These are phyloP conservation scores for Ennomos fuscantarius DNA, from an alignment of 2,888 invertebrate species.

Conservation along the genomic window DNA sequence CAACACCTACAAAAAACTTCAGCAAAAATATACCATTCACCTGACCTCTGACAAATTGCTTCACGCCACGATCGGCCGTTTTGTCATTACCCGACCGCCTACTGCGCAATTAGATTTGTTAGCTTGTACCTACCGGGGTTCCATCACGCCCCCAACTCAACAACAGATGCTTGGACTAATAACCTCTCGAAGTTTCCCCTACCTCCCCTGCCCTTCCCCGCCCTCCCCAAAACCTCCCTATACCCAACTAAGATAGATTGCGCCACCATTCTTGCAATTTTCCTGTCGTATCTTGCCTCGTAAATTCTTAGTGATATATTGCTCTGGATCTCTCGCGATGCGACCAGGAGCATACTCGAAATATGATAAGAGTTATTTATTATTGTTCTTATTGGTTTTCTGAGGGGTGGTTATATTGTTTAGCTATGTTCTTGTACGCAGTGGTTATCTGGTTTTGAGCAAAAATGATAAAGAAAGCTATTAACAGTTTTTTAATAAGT, in stretches of 20 bases:
- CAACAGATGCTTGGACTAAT: slow-evolving; percentile 87
- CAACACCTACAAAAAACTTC: too few species aligned
- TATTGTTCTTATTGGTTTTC: slow-evolving; percentile 85
- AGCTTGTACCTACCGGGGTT: slow-evolving; percentile 83
- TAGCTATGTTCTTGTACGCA: slow-evolving; percentile 58
- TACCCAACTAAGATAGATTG: slow-evolving; percentile 94
- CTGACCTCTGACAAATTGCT: slow-evolving; percentile 75
- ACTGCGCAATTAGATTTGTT: slow-evolving; percentile 85
- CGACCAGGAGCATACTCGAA: slow-evolving; percentile 85
- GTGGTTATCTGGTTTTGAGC: slow-evolving; percentile 36
- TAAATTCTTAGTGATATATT: slow-evolving; percentile 95
- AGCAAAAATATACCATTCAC: slow-evolving; percentile 53
- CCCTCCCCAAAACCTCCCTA: slow-evolving; percentile 77
- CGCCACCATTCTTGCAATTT: slow-evolving; percentile 97
- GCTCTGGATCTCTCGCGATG: slow-evolving; percentile 85
- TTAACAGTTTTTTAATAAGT: slow-evolving; percentile 7
- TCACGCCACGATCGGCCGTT: slow-evolving; percentile 70
- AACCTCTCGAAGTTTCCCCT: slow-evolving; percentile 86
- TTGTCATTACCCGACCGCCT: slow-evolving; percentile 82
- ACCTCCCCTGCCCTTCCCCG: slow-evolving; percentile 67
- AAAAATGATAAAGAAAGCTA: slow-evolving; percentile 24
- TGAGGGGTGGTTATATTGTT: slow-evolving; percentile 66
- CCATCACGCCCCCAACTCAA: slow-evolving; percentile 84
- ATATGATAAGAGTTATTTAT: slow-evolving; percentile 86
- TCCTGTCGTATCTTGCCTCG: slow-evolving; percentile 96